A percentile compares a stretch with the other conserved stretches of the same genome.
Evolutionary conservation across 2,888 invertebrate species (phyloP).

Genomic region (Halictus ligatus): DNA sequence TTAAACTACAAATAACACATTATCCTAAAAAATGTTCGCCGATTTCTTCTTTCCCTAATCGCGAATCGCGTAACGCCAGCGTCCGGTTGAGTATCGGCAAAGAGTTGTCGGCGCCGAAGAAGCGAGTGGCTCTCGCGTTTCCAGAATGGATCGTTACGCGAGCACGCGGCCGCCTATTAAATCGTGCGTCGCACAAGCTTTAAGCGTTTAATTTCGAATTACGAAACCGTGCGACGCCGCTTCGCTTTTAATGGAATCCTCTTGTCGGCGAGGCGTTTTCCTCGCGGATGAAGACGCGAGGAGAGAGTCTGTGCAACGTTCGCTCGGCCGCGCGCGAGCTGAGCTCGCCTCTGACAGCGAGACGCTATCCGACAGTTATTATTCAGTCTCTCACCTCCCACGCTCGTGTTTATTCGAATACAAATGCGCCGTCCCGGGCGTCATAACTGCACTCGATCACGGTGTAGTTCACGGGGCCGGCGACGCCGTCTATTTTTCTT

Average conservation of each 20-base stretch:
- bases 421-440: slow-evolving; percentile 69
- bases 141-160: slow-evolving; percentile 14
- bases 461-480: slow-evolving; percentile 61
- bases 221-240: slow-evolving; percentile 1
- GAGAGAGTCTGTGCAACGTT: slow-evolving; percentile 24
- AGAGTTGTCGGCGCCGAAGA: not conserved
- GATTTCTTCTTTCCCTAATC: not conserved
- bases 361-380: slow-evolving; percentile 70
- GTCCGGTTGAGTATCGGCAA: slow-evolving; percentile 30
- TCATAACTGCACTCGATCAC: slow-evolving; percentile 74
- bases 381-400: slow-evolving; percentile 74
- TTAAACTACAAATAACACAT: no score
- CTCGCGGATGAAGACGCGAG: slow-evolving; percentile 64
- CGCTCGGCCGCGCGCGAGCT: slow-evolving; percentile 15
- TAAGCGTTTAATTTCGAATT: slow-evolving; percentile 36
- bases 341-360: slow-evolving; percentile 60
- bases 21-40: no score
- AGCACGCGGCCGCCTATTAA: slow-evolving; percentile 22
- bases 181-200: slow-evolving; percentile 19
- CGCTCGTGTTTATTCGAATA: slow-evolving; percentile 72
- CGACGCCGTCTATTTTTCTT: slow-evolving; percentile 71
- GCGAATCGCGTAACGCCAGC: slow-evolving; percentile 4
- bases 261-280: slow-evolving; percentile 33
- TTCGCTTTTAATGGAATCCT: slow-evolving; percentile 17
- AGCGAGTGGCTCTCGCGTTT: slow-evolving; percentile 4